phyloP scores from a whole-genome alignment of 2,888 invertebrate genomes.

The Torymus aiolomorphi region DNA sequence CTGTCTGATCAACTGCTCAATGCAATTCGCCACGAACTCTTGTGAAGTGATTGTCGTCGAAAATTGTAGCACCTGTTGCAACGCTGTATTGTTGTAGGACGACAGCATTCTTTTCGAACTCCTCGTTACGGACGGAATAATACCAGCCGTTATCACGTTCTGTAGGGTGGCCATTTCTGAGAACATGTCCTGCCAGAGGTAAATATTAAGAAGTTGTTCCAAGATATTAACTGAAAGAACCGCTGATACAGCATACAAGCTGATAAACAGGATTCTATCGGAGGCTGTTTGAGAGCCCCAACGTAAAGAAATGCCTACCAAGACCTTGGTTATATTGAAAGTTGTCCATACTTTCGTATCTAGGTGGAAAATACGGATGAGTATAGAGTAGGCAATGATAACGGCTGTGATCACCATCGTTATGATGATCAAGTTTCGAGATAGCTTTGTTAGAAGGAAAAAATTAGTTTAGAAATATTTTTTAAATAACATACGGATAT shows the following conservation, averaged over 20 bases:
- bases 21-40: constrained; percentile 8
- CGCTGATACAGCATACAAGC: not conserved
- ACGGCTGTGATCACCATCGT: not conserved
- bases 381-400: not conserved
- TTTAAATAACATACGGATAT: not conserved
- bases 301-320: constrained; percentile 8
- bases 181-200: constrained; percentile 28
- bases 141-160: constrained; percentile 8
- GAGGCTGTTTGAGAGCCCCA: not conserved
- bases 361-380: not conserved
- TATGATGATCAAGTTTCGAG: constrained; percentile 19
- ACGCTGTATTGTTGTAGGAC: not conserved
- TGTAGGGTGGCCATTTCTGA: not conserved
- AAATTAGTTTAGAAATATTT: not conserved
- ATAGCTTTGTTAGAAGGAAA: not conserved
- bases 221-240: constrained; percentile 27
- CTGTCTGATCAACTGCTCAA: constrained; percentile 24
- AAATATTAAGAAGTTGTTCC: constrained; percentile 26
- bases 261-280: constrained; percentile 22
- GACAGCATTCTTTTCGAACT: constrained; percentile 1
- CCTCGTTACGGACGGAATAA: constrained; percentile 29
- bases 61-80: constrained; percentile 1
- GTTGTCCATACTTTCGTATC: constrained; percentile 8
- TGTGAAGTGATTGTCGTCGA: constrained; percentile 10
- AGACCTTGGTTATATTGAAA: constrained; percentile 16